Evolutionary conservation across 2,113 vertebrate genomes (phyloP), one percentile per base, ranked within the genome.

Genomic region (Tichodroma muraria): DNA sequence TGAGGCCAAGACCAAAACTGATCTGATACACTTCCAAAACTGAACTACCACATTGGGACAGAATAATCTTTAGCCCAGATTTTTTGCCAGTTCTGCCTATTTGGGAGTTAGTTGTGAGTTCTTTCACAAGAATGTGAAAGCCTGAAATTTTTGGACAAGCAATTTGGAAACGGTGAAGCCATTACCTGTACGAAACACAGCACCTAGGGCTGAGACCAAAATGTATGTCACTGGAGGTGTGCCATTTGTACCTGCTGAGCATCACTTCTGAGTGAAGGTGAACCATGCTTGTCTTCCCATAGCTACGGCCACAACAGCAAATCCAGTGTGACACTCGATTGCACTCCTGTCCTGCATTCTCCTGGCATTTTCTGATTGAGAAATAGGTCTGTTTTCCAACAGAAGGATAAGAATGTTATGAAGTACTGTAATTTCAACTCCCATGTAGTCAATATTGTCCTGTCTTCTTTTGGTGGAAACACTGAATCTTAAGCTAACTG

Each of bases 381-480:
- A 45, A 85, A 60, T 7, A 17, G 53, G 30, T 56, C 44, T 83
- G 50, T 40, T 91, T 59, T 42, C 52, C 68, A 86, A 1, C 20
- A n/a, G 57, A 92, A 69, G 64, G 40, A 76, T 81, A 47, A 79
- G 33, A 33, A 52, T 37, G 57, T 53, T 65, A 78, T n/a, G 23
- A 70, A 81, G 53, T 63, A 64, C 85, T 95, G 71, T 80, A 47
- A 84, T 72, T 92, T 75, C 87, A 91, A 82, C 60, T 96, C 79
- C 8, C 31, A 85, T 59, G 47, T 60, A 69, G 54, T 84, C 42
- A 85, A 8, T n/a, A 37, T 81, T 73, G n/a, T 65, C 64, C 45
- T 84, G 37, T 45, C 64, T 86, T 72, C 47, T 76, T 80, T 65
- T 56, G 45, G 21, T 87, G 57, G 83, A 89, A 91, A 69, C 77